Percentiles rank a stretch among this genome's conserved stretches.
Conservation (phyloP, 2,113 vertebrate genomes). For the Etia nguti region DNA sequence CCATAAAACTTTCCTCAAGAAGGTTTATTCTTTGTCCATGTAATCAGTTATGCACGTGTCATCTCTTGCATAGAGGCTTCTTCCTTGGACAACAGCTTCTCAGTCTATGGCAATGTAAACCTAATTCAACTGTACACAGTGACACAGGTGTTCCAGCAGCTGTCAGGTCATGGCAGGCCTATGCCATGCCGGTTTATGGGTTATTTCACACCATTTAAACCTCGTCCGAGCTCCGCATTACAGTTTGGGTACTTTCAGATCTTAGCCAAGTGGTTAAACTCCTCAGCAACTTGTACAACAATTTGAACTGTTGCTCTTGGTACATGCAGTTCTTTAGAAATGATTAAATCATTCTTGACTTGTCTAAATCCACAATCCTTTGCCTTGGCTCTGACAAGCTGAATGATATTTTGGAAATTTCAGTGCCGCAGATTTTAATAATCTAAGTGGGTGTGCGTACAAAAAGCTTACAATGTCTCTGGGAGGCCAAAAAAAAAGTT, state of each 20-base stretch:
- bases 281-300: neutral
- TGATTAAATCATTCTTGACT: neutral
- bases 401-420: neutral
- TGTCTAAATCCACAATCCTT: neutral
- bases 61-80: neutral
- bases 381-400: neutral
- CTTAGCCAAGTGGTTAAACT: neutral
- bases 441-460: neutral
- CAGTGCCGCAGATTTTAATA: neutral
- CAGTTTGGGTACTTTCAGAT: neutral
- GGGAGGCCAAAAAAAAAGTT: neutral
- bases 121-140: neutral
- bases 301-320: neutral
- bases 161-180: neutral
- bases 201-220: neutral
- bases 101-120: neutral
- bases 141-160: neutral
- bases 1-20: neutral
- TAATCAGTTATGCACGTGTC: neutral
- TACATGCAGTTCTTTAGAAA: neutral
- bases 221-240: accelerated
- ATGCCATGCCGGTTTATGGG: neutral
- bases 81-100: neutral
- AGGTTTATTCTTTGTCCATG: neutral
- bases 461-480: neutral